phyloP scores from a whole-genome alignment of 2,113 vertebrate species.

The Illadopsis cleaveri region DNA sequence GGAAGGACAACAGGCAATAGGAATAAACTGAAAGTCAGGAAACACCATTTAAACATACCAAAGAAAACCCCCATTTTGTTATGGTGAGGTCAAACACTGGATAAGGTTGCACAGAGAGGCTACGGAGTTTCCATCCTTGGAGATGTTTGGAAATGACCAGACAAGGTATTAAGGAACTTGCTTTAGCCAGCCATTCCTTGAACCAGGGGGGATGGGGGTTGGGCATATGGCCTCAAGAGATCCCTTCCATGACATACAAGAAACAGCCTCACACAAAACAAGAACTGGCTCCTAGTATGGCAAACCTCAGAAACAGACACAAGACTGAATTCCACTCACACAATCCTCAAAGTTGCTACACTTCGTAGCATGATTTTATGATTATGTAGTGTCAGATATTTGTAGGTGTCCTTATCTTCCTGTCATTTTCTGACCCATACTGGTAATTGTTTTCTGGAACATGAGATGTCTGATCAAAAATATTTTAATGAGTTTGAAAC shows the following conservation, averaged over 20 bases:
- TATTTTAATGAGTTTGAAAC: background rate
- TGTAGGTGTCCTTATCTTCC: background rate
- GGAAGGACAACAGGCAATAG: background rate
- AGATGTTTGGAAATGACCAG: background rate
- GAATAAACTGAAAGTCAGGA: background rate
- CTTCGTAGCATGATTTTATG: background rate
- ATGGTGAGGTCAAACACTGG: background rate
- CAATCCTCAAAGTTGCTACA: background rate
- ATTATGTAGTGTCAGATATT: background rate
- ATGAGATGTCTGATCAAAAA: background rate
- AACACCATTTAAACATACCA: background rate
- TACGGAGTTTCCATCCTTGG: background rate
- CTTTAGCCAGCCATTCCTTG: background rate
- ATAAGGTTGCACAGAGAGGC: background rate
- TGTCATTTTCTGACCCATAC: background rate
- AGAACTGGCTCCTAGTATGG: background rate
- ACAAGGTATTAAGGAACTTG: background rate
- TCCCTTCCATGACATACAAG: background rate
- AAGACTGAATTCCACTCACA: background rate
- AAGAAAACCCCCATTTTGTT: fast-evolving
- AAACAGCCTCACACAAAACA: background rate
- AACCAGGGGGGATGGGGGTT: background rate
- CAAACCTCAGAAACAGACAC: background rate
- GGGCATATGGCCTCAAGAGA: background rate
- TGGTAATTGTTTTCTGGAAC: background rate